A percentile compares a stretch with the other conserved stretches of the same genome.
These are phyloP conservation scores for Drosophila anceps DNA, from an alignment of 2,888 invertebrate genomes.

Conservation along the genomic window DNA sequence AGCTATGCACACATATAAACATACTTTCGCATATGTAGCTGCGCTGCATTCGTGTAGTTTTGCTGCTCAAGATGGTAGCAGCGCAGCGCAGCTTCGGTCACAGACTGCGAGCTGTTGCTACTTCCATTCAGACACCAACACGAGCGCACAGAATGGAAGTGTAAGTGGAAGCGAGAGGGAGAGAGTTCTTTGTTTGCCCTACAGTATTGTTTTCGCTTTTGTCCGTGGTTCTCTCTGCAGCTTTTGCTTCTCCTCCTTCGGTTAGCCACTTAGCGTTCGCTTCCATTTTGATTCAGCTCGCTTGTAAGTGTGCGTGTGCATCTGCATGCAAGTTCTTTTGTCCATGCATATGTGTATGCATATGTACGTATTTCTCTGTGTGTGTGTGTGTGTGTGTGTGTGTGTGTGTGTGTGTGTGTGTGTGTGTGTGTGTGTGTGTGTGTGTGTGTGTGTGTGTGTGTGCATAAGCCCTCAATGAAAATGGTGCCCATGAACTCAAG, in stretches of 20 bases:
- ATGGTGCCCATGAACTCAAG: slow-evolving; percentile 72
- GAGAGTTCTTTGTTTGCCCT: slow-evolving; percentile 49
- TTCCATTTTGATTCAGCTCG: slow-evolving; percentile 4
- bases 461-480: slow-evolving; percentile 70
- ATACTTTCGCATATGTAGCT: slow-evolving; percentile 3
- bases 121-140: slow-evolving; percentile 50
- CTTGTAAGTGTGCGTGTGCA: slow-evolving; percentile 15
- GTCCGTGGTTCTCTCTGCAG: slow-evolving; percentile 39
- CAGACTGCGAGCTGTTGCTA: slow-evolving; percentile 23
- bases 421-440: slow-evolving; percentile 7
- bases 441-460: slow-evolving; percentile 19
- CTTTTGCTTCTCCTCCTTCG: slow-evolving; percentile 17
- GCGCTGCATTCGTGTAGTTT: slow-evolving; percentile 26
- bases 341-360: slow-evolving; percentile 24
- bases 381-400: slow-evolving; percentile 7
- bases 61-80: slow-evolving; percentile 12
- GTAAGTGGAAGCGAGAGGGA: background rate
- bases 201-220: slow-evolving; percentile 58
- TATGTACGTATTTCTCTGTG: too few relatives aligned
- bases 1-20: slow-evolving; percentile 1
- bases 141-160: slow-evolving; percentile 10
- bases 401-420: slow-evolving; percentile 21
- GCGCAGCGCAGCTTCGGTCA: slow-evolving; percentile 39
- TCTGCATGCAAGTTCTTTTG: slow-evolving; percentile 30
- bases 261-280: slow-evolving; percentile 18